These are phyloP conservation scores for Gambelia wislizenii DNA, from an alignment of 2,797 vertebrate species.

Conservation along the genomic window DNA sequence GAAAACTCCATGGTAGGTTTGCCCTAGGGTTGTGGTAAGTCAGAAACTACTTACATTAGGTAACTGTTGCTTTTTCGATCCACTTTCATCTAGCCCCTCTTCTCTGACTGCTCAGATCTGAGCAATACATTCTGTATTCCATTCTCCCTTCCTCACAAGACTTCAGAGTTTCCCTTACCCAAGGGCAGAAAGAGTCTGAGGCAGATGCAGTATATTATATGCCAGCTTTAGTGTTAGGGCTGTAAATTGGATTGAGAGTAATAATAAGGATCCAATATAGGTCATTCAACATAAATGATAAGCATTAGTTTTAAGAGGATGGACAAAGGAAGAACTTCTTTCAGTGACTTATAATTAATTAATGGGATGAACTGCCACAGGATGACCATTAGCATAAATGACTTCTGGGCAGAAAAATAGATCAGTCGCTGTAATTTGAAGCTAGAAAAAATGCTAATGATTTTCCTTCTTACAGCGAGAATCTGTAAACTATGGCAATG, in stretches of 20 bases:
- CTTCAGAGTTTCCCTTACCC: background rate
- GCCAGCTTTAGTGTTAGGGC: background rate
- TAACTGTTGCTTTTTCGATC: background rate
- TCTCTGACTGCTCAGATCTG: background rate
- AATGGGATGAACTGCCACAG: background rate
- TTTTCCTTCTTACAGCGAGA: background rate
- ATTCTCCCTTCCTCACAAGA: background rate
- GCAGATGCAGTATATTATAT: background rate
- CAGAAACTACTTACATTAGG: too few relatives aligned
- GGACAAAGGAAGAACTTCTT: background rate
- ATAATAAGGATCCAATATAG: background rate
- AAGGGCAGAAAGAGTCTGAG: background rate
- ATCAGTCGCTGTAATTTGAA: background rate
- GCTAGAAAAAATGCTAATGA: background rate
- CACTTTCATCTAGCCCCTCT: background rate
- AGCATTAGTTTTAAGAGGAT: background rate
- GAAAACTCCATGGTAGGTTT: too few relatives aligned
- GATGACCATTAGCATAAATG: slow-evolving; percentile 18
- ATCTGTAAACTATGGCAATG: background rate
- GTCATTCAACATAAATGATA: background rate
- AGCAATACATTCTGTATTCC: background rate
- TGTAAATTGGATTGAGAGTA: background rate
- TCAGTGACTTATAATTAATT: slow-evolving; percentile 18
- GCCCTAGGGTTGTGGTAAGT: too few relatives aligned
- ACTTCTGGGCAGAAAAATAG: background rate